Conservation (phyloP, 2,113 vertebrate genomes). For the Neoarius graeffei region DNA sequence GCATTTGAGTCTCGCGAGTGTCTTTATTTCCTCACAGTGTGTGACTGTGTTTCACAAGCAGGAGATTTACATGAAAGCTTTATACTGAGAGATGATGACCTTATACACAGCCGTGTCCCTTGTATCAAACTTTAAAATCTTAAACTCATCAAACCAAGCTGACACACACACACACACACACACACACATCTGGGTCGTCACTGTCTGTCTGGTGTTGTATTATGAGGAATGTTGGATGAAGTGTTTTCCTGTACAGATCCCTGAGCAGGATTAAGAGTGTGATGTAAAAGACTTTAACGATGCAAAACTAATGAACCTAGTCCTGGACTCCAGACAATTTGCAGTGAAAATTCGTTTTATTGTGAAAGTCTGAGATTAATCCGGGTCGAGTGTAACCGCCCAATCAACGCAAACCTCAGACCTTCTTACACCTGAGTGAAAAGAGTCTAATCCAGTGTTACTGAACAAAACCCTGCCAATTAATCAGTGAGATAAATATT, state of each 20-base stretch:
- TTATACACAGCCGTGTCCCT: neutral
- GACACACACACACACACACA: conserved; percentile 29
- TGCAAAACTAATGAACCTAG: conserved; percentile 19
- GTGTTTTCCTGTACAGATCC: conserved; percentile 33
- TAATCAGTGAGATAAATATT: neutral
- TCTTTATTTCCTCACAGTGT: neutral
- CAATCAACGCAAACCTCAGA: neutral
- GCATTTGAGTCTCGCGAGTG: neutral
- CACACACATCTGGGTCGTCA: conserved; percentile 14
- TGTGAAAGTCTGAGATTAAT: conserved; percentile 3
- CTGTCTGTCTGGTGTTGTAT: conserved; percentile 15
- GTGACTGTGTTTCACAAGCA: neutral
- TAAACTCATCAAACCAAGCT: conserved; percentile 2
- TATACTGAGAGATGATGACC: neutral
- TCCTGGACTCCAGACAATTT: conserved; percentile 2
- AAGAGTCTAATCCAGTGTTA: neutral
- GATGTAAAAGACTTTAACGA: conserved; percentile 24
- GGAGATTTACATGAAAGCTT: neutral
- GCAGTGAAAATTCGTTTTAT: neutral
- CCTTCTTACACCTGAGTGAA: neutral
- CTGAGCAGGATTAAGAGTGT: conserved; percentile 27
- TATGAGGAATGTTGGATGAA: conserved; percentile 25
- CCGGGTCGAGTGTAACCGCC: neutral
- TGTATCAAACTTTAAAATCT: conserved; percentile 13
- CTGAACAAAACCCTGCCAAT: neutral